Percentiles rank a stretch among this genome's conserved stretches.
Evolutionary conservation across 2,113 vertebrate species (phyloP).

Genomic region (Raja brachyura): DNA sequence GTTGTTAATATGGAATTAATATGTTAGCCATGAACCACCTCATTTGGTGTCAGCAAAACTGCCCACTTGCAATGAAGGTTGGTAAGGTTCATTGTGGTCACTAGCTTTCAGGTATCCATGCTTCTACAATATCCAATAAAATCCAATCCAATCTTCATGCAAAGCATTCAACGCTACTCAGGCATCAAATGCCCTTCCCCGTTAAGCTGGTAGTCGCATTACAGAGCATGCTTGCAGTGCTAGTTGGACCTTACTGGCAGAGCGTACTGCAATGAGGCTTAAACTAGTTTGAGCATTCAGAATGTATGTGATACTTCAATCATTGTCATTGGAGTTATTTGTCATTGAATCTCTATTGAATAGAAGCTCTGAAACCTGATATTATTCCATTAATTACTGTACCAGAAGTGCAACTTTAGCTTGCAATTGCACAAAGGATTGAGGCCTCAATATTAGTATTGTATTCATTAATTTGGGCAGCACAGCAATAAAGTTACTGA

Average conservation of each 20-base stretch:
- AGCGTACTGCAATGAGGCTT: neutral
- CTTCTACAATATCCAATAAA: too few species aligned
- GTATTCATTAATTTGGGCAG: too few species aligned
- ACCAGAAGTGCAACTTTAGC: neutral
- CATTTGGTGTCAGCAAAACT: too few species aligned
- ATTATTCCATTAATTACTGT: neutral
- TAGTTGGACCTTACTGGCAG: neutral
- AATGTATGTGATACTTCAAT: neutral
- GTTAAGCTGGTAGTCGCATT: neutral
- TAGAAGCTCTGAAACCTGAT: neutral
- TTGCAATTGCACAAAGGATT: neutral
- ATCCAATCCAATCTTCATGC: too few species aligned
- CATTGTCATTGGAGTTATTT: neutral
- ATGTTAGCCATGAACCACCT: too few species aligned
- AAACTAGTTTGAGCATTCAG: neutral
- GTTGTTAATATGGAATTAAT: too few species aligned
- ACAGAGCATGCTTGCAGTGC: neutral
- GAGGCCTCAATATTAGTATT: neutral
- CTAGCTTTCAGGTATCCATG: too few species aligned
- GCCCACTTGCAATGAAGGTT: too few species aligned
- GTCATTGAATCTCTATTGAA: neutral
- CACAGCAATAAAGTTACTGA: too few species aligned
- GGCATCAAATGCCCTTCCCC: neutral
- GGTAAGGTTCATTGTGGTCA: neutral
- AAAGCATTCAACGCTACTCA: neutral